These are phyloP conservation scores for Notoglanidium macrostoma DNA, from an alignment of 2,797 vertebrate species.

Conservation along the genomic window DNA sequence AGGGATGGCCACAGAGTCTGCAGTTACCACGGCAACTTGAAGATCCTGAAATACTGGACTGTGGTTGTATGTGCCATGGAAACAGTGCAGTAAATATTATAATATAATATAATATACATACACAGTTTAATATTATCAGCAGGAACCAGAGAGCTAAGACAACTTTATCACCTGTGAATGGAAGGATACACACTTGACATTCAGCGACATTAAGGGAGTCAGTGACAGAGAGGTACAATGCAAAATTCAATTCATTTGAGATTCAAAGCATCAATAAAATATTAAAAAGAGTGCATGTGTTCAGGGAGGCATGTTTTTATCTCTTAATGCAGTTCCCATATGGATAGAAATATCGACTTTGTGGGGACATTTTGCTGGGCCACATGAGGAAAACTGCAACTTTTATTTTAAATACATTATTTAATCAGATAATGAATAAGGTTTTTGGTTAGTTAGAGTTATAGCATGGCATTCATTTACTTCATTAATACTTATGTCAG, in stretches of 20 bases:
- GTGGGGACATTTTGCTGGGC: not conserved
- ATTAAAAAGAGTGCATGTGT: not conserved
- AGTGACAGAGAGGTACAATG: not conserved
- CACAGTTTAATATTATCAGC: not conserved
- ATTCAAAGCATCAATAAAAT: not conserved
- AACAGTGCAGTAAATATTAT: not conserved
- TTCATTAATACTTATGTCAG: not conserved
- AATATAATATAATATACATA: conserved; percentile 1
- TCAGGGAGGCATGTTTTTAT: not conserved
- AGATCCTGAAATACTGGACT: conserved; percentile 20
- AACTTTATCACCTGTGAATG: not conserved
- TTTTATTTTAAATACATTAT: not conserved
- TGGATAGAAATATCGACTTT: not conserved
- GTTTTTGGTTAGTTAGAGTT: not conserved
- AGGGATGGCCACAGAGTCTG: conserved; percentile 33
- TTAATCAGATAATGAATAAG: not conserved
- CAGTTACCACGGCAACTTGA: conserved; percentile 40
- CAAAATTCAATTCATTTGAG: not conserved
- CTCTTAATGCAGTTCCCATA: not conserved
- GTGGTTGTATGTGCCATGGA: conserved; percentile 21
- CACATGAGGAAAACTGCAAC: not conserved
- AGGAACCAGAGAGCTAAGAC: not conserved
- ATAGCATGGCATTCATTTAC: too few species aligned
- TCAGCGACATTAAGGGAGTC: not conserved
- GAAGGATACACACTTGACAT: not conserved